Percentiles rank a stretch among this genome's conserved stretches.
Evolutionary conservation across 2,113 vertebrate species (phyloP).

Genomic region (Muntiacus reevesi): DNA sequence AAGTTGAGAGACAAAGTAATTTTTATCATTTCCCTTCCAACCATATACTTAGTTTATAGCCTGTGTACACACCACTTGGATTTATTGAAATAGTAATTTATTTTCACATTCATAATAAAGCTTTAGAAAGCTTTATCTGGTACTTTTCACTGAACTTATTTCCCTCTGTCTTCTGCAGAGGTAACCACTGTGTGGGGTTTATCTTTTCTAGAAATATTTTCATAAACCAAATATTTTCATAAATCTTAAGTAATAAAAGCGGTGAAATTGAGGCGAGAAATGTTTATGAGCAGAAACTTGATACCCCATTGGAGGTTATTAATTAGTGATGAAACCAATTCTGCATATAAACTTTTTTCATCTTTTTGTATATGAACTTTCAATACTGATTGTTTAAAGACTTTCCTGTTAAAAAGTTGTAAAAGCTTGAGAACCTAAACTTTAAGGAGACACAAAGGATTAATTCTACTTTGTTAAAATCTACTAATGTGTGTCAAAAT

Average conservation of each 20-base stretch:
- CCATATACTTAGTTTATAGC: background rate
- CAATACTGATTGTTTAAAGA: background rate
- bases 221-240: background rate
- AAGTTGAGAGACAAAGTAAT: constrained; percentile 2
- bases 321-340: constrained; percentile 2
- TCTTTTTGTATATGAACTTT: background rate
- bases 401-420: constrained; percentile 19
- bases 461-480: constrained; percentile 47
- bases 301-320: background rate
- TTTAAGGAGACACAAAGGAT: background rate
- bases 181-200: background rate
- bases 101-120: background rate
- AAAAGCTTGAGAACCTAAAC: constrained; percentile 32
- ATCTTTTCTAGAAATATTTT: constrained; percentile 21
- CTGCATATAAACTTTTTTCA: background rate
- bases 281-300: background rate
- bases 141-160: background rate
- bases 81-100: constrained; percentile 1
- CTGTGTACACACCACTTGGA: background rate
- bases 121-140: background rate
- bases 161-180: background rate
- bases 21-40: background rate
- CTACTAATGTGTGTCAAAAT: constrained; percentile 16
- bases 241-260: constrained; percentile 39
- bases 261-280: background rate